Percentiles rank a stretch among this genome's conserved stretches.
Evolutionary conservation across 64 coral and sea anemone species (phyloP).

Genomic region (Exaiptasia diaphana): DNA sequence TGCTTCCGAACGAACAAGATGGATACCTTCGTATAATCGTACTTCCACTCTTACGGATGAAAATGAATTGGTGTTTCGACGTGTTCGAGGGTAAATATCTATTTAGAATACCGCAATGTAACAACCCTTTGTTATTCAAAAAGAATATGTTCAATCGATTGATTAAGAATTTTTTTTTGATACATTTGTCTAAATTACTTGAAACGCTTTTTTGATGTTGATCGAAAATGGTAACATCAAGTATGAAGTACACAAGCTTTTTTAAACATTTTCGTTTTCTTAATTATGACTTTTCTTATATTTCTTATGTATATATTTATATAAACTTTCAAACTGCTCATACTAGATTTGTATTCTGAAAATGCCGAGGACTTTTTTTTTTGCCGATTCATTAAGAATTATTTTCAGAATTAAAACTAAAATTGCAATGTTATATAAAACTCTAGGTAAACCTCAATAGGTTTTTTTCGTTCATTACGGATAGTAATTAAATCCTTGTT

Average conservation of each 20-base stretch:
- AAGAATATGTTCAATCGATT: not conserved
- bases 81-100: slow-evolving; percentile 85
- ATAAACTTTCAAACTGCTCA: no score
- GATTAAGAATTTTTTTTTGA: not conserved
- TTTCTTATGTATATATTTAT: not conserved
- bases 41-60: slow-evolving; percentile 38
- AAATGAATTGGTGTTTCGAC: slow-evolving; percentile 77
- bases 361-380: no score
- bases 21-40: slow-evolving; percentile 70
- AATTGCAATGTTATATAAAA: no score
- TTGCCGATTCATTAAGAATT: no score
- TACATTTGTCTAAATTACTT: not conserved
- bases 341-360: no score
- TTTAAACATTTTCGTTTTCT: not conserved
- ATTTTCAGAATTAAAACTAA: no score
- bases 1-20: slow-evolving; percentile 61
- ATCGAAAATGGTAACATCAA: not conserved
- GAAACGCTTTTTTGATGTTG: not conserved
- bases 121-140: not conserved
- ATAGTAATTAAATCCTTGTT: no score
- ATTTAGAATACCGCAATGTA: not conserved
- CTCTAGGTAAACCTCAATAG: no score
- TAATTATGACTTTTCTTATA: not conserved
- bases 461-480: no score
- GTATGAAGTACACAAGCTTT: not conserved